Evolutionary conservation across 2,113 vertebrate genomes (phyloP).

Genomic region (Serinus canaria): DNA sequence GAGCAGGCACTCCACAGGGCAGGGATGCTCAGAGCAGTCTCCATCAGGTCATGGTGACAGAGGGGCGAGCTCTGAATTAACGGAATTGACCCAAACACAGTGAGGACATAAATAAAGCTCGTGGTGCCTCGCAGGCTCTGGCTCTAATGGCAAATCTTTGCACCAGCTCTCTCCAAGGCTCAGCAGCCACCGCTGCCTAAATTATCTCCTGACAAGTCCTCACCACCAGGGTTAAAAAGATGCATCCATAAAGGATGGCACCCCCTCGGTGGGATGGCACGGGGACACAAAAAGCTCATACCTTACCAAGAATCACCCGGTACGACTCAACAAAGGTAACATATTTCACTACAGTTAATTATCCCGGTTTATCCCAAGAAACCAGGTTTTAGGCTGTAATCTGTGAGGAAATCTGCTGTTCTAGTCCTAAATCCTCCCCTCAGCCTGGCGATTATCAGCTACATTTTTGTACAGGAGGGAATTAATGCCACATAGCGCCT

Average conservation of each 20-base stretch:
- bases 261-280: not conserved
- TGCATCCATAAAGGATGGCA: not conserved
- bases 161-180: not conserved
- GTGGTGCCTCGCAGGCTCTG: not conserved
- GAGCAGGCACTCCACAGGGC: accelerated
- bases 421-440: conserved; percentile 80
- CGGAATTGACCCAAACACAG: not conserved
- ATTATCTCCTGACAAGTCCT: not conserved
- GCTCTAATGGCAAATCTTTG: not conserved
- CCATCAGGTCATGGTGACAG: accelerated
- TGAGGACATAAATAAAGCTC: not conserved
- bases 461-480: conserved; percentile 85
- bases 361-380: conserved; percentile 80
- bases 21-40: not conserved
- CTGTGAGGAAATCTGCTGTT: conserved; percentile 86
- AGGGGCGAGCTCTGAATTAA: not conserved
- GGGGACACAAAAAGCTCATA: not conserved
- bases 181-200: not conserved
- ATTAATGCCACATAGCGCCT: conserved; percentile 84
- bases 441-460: conserved; percentile 83
- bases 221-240: not conserved
- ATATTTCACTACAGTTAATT: conserved; percentile 81
- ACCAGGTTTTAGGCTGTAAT: conserved; percentile 82
- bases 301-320: conserved; percentile 20
- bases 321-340: conserved; percentile 59